phyloP scores from a whole-genome alignment of 1,140 invertebrate species.

The Cydia strobilella region DNA sequence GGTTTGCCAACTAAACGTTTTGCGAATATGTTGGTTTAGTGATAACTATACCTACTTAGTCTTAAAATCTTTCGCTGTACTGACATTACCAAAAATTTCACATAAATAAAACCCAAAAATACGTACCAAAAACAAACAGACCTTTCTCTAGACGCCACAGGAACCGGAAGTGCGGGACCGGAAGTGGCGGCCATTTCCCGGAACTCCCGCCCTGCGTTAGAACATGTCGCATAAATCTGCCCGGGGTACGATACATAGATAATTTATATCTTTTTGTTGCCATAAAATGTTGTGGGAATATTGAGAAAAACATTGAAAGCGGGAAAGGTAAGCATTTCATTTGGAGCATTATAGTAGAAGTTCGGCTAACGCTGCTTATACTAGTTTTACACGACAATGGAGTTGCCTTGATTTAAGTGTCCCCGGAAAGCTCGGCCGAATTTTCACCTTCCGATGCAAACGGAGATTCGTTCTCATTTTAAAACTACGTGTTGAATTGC shows the following conservation, averaged over 20 bases:
- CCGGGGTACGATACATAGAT: constrained; percentile 35
- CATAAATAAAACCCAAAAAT: background rate
- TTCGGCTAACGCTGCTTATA: background rate
- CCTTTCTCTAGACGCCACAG: constrained; percentile 45
- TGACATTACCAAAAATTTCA: background rate
- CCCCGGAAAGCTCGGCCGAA: no score
- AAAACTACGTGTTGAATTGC: no score
- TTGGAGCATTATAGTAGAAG: background rate
- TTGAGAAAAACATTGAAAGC: background rate
- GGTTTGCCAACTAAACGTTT: no score
- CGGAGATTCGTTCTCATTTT: no score
- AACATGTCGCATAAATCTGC: constrained; percentile 53
- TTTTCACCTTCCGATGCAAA: no score
- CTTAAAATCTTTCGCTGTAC: no score
- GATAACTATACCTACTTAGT: no score
- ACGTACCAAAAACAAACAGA: constrained; percentile 31
- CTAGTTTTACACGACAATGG: background rate
- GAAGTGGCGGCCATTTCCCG: constrained; percentile 49
- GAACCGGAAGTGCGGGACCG: constrained; percentile 52
- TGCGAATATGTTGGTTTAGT: no score
- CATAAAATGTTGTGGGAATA: constrained; percentile 13
- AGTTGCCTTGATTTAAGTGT: no score
- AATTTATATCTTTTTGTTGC: background rate
- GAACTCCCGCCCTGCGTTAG: constrained; percentile 46
- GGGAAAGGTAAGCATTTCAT: background rate